phyloP scores from a whole-genome alignment of 2,797 vertebrate species.

The Picus viridis region DNA sequence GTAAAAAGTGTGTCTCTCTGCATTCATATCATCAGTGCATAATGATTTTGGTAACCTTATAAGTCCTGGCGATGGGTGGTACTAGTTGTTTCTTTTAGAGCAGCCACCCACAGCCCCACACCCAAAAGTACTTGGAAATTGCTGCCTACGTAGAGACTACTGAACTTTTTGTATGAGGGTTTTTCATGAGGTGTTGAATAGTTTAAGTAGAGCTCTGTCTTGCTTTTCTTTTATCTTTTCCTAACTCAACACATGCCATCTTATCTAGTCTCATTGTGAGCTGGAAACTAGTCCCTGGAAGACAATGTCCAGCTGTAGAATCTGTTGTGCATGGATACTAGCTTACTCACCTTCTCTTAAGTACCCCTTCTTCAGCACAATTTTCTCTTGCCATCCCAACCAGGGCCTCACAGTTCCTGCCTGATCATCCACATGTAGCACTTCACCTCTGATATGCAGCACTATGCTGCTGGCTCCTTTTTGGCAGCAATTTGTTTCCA shows the following conservation, averaged over 20 bases:
- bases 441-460: background rate
- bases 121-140: background rate
- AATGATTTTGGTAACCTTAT: background rate
- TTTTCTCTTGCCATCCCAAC: background rate
- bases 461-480: background rate
- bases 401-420: background rate
- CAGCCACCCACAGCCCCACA: fast-evolving
- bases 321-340: no score
- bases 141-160: background rate
- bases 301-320: background rate
- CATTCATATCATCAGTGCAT: background rate
- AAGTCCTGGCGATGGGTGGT: background rate
- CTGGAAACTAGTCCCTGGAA: background rate
- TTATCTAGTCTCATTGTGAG: background rate
- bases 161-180: background rate
- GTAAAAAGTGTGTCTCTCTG: background rate
- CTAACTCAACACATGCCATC: background rate
- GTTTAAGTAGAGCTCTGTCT: background rate
- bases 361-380: background rate
- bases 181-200: background rate
- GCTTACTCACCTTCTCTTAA: background rate
- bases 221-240: background rate
- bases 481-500: background rate
- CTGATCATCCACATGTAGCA: fast-evolving
- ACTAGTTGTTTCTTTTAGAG: background rate